phyloP scores from a whole-genome alignment of 2,888 invertebrate genomes.

The Pristionchus fissidentatus region DNA sequence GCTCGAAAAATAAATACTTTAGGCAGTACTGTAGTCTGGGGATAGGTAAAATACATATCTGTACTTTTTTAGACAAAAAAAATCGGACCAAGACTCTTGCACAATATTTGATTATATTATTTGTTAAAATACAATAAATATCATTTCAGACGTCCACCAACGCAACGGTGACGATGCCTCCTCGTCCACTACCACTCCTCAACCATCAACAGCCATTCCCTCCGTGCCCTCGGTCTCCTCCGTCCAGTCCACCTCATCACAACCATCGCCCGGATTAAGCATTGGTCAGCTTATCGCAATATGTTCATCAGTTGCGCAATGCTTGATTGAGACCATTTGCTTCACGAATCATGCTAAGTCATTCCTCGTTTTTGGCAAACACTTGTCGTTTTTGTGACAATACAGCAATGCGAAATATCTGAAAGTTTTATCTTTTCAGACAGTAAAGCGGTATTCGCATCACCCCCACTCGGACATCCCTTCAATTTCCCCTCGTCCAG shows the following conservation, averaged over 20 bases:
- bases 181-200: not conserved
- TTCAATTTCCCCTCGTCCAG: not conserved
- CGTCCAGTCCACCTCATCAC: not conserved
- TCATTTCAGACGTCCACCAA: constrained; percentile 9
- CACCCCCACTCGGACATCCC: not conserved
- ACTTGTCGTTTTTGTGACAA: too few species aligned
- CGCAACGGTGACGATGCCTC: not conserved
- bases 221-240: constrained; percentile 1
- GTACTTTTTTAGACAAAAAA: not conserved
- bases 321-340: not conserved
- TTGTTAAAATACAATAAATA: not conserved
- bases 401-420: too few species aligned
- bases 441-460: not conserved
- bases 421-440: not conserved
- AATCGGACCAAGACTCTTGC: not conserved
- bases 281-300: not conserved
- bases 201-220: not conserved
- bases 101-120: not conserved
- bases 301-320: not conserved
- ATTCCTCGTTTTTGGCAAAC: too few species aligned
- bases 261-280: not conserved
- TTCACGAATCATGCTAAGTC: not conserved
- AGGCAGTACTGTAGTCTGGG: too few species aligned
- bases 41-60: too few species aligned
- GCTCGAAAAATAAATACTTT: too few species aligned